phyloP scores from a whole-genome alignment of 1,140 invertebrate genomes.

The Papilio machaon region DNA sequence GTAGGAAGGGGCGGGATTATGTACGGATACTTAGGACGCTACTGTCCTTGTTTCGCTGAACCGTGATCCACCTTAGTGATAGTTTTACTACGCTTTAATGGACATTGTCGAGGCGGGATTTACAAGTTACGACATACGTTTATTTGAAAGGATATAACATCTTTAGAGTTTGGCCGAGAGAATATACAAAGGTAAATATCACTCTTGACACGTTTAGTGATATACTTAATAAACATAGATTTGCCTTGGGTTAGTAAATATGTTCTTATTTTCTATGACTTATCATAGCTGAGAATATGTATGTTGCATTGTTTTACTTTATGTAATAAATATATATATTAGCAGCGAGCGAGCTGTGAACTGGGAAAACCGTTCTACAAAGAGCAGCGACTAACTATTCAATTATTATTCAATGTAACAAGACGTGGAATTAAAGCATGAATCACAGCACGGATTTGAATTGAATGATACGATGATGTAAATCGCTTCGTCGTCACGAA shows the following conservation, averaged over 20 bases:
- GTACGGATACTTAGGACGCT: constrained; percentile 43
- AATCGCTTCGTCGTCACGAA: constrained; percentile 32
- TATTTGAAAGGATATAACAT: not conserved
- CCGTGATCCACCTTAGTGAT: constrained; percentile 33
- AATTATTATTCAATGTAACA: constrained; percentile 39
- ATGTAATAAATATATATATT: constrained; percentile 1
- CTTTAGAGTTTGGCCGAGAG: not conserved
- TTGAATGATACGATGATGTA: constrained; percentile 39
- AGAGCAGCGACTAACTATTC: constrained; percentile 24
- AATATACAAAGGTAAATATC: too few species aligned
- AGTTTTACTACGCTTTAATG: constrained; percentile 37
- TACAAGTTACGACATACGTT: constrained; percentile 6
- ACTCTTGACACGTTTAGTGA: not conserved
- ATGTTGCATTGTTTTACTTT: not conserved
- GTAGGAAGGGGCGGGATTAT: constrained; percentile 53
- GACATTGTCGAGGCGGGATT: not conserved
- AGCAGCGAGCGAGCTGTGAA: not conserved
- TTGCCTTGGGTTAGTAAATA: not conserved
- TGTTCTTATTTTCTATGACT: not conserved
- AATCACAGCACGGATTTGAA: constrained; percentile 38
- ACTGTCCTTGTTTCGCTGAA: constrained; percentile 47
- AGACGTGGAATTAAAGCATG: constrained; percentile 35
- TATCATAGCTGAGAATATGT: not conserved
- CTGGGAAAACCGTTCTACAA: constrained; percentile 37
- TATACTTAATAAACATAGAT: not conserved